phyloP scores from a whole-genome alignment of 2,113 vertebrate species.

The Hirundichthys speculiger region DNA sequence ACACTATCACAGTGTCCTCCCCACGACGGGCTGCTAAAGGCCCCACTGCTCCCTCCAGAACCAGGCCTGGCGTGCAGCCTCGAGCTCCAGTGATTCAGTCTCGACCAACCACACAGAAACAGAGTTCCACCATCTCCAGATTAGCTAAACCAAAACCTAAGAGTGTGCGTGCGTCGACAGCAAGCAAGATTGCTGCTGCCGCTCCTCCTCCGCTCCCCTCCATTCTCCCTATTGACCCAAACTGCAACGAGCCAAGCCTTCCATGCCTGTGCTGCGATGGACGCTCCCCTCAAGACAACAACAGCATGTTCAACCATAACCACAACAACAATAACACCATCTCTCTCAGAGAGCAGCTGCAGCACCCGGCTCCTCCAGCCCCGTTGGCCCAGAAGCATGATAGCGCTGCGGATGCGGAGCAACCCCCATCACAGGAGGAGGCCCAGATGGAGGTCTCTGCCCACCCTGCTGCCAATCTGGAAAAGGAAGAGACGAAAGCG shows the following conservation, averaged over 20 bases:
- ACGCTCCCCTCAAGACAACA: constrained; percentile 78
- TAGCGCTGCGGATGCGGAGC: constrained; percentile 46
- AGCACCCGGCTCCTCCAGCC: constrained; percentile 68
- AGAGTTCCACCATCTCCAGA: constrained; percentile 49
- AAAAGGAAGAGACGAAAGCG: constrained; percentile 39
- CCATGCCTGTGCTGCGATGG: constrained; percentile 89
- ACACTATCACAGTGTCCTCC: constrained; percentile 76
- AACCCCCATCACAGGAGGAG: constrained; percentile 30
- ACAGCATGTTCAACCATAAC: constrained; percentile 84
- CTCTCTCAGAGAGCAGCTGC: constrained; percentile 74
- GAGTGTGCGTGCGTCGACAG: constrained; percentile 28
- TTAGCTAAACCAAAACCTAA: constrained; percentile 72
- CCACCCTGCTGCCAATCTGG: constrained; percentile 37
- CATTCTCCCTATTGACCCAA: constrained; percentile 85
- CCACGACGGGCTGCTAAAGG: constrained; percentile 61
- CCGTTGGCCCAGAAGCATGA: constrained; percentile 59
- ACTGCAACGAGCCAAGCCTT: constrained; percentile 91
- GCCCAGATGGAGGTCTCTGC: constrained; percentile 44
- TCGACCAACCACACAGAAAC: constrained; percentile 66
- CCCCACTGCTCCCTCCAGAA: constrained; percentile 65
- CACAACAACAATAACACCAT: constrained; percentile 84
- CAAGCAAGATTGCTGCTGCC: constrained; percentile 37
- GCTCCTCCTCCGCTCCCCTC: constrained; percentile 48
- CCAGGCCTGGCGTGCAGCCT: constrained; percentile 61
- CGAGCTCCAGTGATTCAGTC: constrained; percentile 63